Conservation (phyloP, 2,888 invertebrate genomes). For the Tryphoninae sp. region DNA sequence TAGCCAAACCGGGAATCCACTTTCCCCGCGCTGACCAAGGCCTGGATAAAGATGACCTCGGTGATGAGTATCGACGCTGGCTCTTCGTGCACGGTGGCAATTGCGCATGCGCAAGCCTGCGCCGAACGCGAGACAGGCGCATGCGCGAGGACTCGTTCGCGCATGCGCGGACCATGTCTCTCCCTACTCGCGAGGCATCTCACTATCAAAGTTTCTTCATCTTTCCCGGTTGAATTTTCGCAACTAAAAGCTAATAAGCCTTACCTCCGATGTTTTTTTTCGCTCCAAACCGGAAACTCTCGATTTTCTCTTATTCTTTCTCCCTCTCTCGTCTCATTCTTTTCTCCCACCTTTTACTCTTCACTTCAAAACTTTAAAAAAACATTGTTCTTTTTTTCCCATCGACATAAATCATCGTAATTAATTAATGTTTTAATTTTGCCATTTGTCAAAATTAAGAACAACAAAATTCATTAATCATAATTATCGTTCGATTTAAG, state of each 20-base stretch:
- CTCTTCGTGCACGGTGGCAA: not conserved
- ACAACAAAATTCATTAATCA: no score
- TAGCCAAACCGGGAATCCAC: constrained; percentile 67
- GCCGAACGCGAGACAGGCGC: not conserved
- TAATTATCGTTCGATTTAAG: no score
- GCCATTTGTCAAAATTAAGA: no score
- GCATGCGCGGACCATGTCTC: not conserved
- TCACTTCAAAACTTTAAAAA: not conserved
- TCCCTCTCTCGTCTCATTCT: not conserved
- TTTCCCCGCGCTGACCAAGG: constrained; percentile 66
- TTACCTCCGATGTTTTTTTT: constrained; percentile 1
- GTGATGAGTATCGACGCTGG: constrained; percentile 50
- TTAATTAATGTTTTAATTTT: no score
- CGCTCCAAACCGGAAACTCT: constrained; percentile 39
- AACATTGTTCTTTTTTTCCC: not conserved
- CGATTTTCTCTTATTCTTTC: not conserved
- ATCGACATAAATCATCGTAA: not conserved
- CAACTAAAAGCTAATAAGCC: constrained; percentile 34
- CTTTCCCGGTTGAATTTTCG: constrained; percentile 39
- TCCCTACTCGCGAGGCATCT: constrained; percentile 16
- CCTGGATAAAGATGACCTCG: constrained; percentile 60
- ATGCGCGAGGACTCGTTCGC: not conserved
- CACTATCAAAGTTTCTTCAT: constrained; percentile 25
- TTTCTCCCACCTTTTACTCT: not conserved
- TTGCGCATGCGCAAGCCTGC: constrained; percentile 26